phyloP scores from a whole-genome alignment of 2,888 invertebrate genomes.

The Didymodactylos carnosus region DNA sequence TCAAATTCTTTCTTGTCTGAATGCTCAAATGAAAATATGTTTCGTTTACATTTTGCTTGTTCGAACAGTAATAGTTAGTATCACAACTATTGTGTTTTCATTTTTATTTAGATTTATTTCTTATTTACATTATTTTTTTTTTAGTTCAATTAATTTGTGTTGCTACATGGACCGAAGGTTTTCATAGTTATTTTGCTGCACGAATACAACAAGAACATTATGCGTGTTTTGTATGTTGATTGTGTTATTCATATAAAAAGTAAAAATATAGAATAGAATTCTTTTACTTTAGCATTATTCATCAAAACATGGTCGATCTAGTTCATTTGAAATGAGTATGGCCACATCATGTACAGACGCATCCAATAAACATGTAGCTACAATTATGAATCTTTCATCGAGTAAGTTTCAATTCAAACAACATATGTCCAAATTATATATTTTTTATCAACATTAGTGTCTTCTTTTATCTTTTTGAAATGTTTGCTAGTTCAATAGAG shows the following conservation, averaged over 20 bases:
- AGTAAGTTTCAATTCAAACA: too few species aligned
- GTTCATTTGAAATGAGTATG: neutral
- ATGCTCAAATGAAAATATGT: neutral
- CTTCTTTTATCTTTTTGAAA: too few species aligned
- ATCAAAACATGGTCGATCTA: neutral
- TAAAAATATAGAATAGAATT: too few species aligned
- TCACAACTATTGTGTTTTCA: too few species aligned
- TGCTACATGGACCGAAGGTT: neutral
- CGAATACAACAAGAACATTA: neutral
- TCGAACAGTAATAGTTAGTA: too few species aligned
- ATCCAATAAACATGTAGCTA: neutral
- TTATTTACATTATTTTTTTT: too few species aligned
- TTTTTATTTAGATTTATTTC: too few species aligned
- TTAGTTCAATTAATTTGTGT: neutral
- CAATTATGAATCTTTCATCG: neutral
- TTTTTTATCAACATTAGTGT: too few species aligned
- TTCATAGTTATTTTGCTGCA: neutral
- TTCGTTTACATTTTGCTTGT: neutral
- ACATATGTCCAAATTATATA: too few species aligned
- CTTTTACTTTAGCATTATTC: neutral
- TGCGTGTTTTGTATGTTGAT: neutral
- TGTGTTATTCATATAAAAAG: too few species aligned
- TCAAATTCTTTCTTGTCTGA: neutral
- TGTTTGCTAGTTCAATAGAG: too few species aligned
- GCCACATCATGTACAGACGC: neutral